These are phyloP conservation scores for Germaria angustata DNA, from an alignment of 2,888 invertebrate genomes.

Conservation along the genomic window DNA sequence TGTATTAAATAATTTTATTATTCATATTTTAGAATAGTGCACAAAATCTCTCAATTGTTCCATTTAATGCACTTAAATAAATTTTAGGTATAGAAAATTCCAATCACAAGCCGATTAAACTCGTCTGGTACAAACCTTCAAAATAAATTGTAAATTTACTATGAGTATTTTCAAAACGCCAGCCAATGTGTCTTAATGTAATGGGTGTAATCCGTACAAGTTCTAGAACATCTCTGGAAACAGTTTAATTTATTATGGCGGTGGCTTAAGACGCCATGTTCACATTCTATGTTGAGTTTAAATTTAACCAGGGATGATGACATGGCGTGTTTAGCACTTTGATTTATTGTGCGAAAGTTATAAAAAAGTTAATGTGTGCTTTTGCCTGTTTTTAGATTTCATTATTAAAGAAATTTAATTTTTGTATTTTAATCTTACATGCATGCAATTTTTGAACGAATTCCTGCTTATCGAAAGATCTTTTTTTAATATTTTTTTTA, in stretches of 20 bases:
- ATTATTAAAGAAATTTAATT: too few species aligned
- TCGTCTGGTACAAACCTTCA: too few species aligned
- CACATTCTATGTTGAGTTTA: conserved; percentile 40
- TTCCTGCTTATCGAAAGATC: conserved; percentile 29
- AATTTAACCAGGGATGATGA: conserved; percentile 68
- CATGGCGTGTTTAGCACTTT: conserved; percentile 72
- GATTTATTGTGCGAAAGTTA: conserved; percentile 72
- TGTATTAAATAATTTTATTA: too few species aligned
- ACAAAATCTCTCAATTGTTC: too few species aligned
- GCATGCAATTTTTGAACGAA: conserved; percentile 14
- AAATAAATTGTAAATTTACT: too few species aligned
- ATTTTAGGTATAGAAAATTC: too few species aligned
- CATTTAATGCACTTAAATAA: too few species aligned
- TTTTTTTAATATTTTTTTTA: neutral
- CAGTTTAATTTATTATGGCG: conserved; percentile 51
- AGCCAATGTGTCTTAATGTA: neutral
- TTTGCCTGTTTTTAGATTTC: neutral
- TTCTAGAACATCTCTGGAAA: conserved; percentile 37
- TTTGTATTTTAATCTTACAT: conserved; percentile 21
- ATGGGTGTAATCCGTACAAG: conserved; percentile 34
- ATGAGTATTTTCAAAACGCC: too few species aligned
- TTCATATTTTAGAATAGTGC: too few species aligned
- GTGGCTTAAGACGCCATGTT: conserved; percentile 60
- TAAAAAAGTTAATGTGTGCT: conserved; percentile 41
- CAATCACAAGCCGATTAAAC: too few species aligned